Conservation (phyloP, 2,797 vertebrate genomes). For the Danio jaintianensis region DNA sequence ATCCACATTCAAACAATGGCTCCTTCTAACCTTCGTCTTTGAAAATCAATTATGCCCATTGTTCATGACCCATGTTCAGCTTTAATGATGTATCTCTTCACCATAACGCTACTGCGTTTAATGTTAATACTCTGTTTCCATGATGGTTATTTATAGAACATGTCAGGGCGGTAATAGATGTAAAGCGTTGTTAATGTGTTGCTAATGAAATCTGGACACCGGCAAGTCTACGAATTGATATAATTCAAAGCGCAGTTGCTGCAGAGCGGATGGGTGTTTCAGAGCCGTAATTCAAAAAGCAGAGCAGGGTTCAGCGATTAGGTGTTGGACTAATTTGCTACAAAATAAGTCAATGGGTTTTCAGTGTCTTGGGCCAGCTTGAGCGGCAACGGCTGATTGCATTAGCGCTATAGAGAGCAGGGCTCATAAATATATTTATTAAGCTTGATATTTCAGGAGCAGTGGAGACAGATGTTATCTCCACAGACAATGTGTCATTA, state of each 20-base stretch:
- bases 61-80: constrained; percentile 97
- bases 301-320: constrained; percentile 91
- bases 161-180: constrained; percentile 98
- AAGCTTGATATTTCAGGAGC: constrained; percentile 88
- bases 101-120: constrained; percentile 88
- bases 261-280: constrained; percentile 79
- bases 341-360: constrained; percentile 91
- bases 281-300: constrained; percentile 88
- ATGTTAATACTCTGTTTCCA: constrained; percentile 87
- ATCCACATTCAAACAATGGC: constrained; percentile 70
- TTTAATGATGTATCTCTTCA: constrained; percentile 96
- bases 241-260: constrained; percentile 93
- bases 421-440: constrained; percentile 95
- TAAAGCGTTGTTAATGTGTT: constrained; percentile 96
- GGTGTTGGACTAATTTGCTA: constrained; percentile 91
- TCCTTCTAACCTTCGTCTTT: constrained; percentile 90
- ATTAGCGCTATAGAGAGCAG: constrained; percentile 90
- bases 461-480: constrained; percentile 79
- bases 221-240: constrained; percentile 98
- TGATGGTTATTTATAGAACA: constrained; percentile 98
- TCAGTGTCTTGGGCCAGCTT: constrained; percentile 87
- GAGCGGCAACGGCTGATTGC: constrained; percentile 88
- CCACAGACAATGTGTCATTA: constrained; percentile 76
- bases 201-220: constrained; percentile 99
- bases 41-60: constrained; percentile 90